Evolutionary conservation across 2,113 vertebrate species (phyloP).

Genomic region (Antechinus flavipes): DNA sequence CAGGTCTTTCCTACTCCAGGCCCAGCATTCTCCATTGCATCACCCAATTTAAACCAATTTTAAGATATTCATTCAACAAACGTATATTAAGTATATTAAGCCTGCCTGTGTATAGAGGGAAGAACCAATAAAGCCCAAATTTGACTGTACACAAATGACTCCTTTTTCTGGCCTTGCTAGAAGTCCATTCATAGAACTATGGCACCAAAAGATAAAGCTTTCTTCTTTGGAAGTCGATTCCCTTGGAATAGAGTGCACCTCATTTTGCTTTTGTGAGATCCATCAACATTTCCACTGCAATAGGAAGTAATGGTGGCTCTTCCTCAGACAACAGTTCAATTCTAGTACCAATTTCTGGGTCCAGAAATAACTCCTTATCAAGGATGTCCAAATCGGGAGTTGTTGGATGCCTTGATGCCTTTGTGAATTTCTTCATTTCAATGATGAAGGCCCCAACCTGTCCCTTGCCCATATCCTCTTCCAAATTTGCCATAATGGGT

Average conservation of each 20-base stretch:
- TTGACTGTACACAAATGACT: too few species aligned
- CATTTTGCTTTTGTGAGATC: neutral
- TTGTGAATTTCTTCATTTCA: slow-evolving; percentile 20
- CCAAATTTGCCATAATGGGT: neutral
- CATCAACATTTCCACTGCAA: neutral
- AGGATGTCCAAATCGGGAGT: neutral
- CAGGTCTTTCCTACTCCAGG: too few species aligned
- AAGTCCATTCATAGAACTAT: neutral
- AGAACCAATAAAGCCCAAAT: neutral
- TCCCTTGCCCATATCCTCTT: too few species aligned
- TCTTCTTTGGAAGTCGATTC: slow-evolving; percentile 28
- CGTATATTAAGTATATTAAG: neutral
- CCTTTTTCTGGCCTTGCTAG: too few species aligned
- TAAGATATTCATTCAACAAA: neutral
- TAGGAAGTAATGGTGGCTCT: slow-evolving; percentile 1
- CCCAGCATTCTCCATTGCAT: neutral
- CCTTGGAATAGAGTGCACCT: neutral
- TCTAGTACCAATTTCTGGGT: slow-evolving; percentile 28
- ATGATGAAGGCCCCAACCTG: neutral
- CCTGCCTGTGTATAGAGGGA: neutral
- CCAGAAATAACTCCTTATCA: slow-evolving; percentile 13
- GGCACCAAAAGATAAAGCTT: neutral
- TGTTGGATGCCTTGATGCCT: slow-evolving; percentile 30
- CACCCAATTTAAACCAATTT: neutral
- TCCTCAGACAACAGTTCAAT: slow-evolving; percentile 18